A percentile compares a stretch with the other conserved stretches of the same genome.
phyloP scores from a whole-genome alignment of 2,797 vertebrate species.

The Sparidentex hasta region DNA sequence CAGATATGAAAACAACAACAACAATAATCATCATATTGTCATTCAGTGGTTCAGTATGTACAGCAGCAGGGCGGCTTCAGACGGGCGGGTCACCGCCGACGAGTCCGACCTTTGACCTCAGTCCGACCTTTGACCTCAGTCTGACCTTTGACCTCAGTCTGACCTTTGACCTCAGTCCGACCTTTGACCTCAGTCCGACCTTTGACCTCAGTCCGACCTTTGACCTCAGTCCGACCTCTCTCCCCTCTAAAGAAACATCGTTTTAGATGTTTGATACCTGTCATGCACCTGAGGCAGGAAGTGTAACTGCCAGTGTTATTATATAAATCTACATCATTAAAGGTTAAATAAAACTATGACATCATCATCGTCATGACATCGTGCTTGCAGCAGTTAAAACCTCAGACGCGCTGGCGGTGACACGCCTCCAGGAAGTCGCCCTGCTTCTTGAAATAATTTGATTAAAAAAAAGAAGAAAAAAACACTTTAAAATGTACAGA shows the following conservation, averaged over 20 bases:
- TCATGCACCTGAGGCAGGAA: neutral
- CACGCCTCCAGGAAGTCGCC: neutral
- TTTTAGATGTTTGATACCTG: neutral
- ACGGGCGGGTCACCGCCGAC: neutral
- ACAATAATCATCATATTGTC: conserved; percentile 25
- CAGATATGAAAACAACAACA: conserved; percentile 62
- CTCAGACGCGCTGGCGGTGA: neutral
- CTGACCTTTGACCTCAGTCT: conserved; percentile 11
- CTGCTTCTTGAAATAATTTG: conserved; percentile 26
- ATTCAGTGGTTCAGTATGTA: conserved; percentile 57
- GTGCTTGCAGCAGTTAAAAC: neutral
- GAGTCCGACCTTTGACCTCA: neutral
- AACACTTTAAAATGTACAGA: conserved; percentile 62
- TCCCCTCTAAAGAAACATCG: neutral
- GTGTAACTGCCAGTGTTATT: neutral
- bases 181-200: conserved; percentile 8
- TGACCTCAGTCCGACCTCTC: conserved; percentile 10
- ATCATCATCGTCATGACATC: conserved; percentile 31
- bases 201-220: neutral
- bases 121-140: too few species aligned
- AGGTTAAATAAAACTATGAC: conserved; percentile 42
- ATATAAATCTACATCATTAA: neutral
- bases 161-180: conserved; percentile 2
- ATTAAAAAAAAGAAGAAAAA: conserved; percentile 26
- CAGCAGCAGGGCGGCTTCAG: conserved; percentile 46